Evolutionary conservation across 2,888 invertebrate genomes (phyloP).

Genomic region (Thyatira batis): DNA sequence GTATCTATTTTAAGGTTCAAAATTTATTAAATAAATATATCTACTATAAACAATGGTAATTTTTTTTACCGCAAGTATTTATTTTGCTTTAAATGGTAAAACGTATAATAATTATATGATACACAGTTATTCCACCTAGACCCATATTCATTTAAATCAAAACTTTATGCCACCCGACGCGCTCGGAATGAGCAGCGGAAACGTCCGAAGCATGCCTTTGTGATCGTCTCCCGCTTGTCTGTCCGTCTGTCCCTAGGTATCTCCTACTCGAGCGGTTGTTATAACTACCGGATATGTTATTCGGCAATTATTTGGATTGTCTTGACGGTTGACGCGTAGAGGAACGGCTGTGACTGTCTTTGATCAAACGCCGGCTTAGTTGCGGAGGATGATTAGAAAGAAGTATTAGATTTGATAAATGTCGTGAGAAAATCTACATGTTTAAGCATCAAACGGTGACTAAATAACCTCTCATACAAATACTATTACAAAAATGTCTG

Average conservation of each 20-base stretch:
- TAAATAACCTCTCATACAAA: too few species aligned
- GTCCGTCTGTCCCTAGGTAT: conserved; percentile 17
- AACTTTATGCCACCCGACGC: neutral
- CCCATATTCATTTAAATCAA: neutral
- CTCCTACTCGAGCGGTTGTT: neutral
- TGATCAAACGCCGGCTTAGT: neutral
- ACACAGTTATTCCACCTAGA: too few species aligned
- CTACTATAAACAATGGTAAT: too few species aligned
- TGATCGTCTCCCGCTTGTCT: conserved; percentile 18
- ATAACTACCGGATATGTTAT: conserved; percentile 1
- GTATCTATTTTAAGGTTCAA: too few species aligned
- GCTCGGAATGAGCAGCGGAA: conserved; percentile 21
- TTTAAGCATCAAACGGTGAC: too few species aligned
- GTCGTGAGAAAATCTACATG: neutral
- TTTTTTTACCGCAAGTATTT: too few species aligned
- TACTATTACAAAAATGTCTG: neutral
- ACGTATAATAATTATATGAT: too few species aligned
- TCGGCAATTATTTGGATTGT: conserved; percentile 1
- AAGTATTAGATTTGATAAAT: neutral
- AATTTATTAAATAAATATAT: too few species aligned
- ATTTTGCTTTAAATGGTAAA: too few species aligned
- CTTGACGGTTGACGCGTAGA: neutral
- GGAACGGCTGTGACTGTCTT: neutral
- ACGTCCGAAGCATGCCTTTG: conserved; percentile 26
- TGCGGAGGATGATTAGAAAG: neutral